phyloP scores from a whole-genome alignment of 2,888 invertebrate genomes.

The Marronus borbonicus region DNA sequence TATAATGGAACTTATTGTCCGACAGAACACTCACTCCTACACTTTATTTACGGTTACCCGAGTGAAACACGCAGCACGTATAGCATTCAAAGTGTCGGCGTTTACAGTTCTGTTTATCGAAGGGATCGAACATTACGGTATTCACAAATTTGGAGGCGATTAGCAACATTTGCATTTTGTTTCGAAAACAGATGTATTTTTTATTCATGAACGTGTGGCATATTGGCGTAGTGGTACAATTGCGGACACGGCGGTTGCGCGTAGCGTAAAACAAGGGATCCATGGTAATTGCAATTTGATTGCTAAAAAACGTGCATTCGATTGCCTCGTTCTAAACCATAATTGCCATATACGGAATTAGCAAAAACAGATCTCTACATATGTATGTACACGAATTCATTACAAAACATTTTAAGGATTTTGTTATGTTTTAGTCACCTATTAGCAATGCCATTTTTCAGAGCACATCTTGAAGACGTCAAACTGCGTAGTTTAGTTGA shows the following conservation, averaged over 20 bases:
- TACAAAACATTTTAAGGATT: too few species aligned
- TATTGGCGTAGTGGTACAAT: slow-evolving; percentile 54
- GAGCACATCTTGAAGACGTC: too few species aligned
- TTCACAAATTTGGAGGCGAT: slow-evolving; percentile 40
- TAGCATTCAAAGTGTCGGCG: not conserved
- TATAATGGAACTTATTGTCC: slow-evolving; percentile 26
- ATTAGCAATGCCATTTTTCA: too few species aligned
- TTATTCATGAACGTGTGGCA: slow-evolving; percentile 47
- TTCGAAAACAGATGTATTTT: slow-evolving; percentile 30
- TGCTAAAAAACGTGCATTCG: slow-evolving; percentile 57
- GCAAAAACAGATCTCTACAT: not conserved
- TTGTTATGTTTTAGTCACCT: too few species aligned
- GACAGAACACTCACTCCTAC: slow-evolving; percentile 26
- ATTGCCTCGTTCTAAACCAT: slow-evolving; percentile 1
- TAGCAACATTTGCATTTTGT: slow-evolving; percentile 48
- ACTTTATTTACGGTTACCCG: not conserved
- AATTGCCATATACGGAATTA: slow-evolving; percentile 31
- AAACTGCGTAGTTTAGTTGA: too few species aligned
- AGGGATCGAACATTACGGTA: slow-evolving; percentile 11
- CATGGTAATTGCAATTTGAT: slow-evolving; percentile 62
- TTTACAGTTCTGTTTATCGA: slow-evolving; percentile 31
- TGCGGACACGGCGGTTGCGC: slow-evolving; percentile 56
- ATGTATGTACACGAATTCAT: not conserved
- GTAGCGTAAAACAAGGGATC: slow-evolving; percentile 59
- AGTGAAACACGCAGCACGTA: not conserved